Conservation (phyloP, 1,140 invertebrate species). For the Cyclina sinensis region DNA sequence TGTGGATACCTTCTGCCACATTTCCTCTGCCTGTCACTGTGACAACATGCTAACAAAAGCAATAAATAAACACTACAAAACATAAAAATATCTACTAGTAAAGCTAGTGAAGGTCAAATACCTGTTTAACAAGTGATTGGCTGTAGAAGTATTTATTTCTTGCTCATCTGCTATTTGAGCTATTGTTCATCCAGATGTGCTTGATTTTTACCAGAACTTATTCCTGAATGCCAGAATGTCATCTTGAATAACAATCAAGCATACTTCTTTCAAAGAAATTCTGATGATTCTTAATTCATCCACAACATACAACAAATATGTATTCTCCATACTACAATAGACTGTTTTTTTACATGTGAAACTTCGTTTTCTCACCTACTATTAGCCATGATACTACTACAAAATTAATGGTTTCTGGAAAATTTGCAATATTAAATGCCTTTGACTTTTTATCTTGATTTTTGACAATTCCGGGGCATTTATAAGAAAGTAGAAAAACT, state of each 20-base stretch:
- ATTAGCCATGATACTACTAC: no score
- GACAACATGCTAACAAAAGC: slow-evolving; percentile 29
- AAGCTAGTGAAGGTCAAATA: slow-evolving; percentile 29
- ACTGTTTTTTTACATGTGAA: slow-evolving; percentile 6
- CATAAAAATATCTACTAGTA: not conserved
- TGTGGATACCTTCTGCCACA: slow-evolving; percentile 9
- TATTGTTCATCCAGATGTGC: slow-evolving; percentile 44
- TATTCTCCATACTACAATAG: slow-evolving; percentile 1
- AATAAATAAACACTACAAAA: slow-evolving; percentile 37
- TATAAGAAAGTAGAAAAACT: no score
- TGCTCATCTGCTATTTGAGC: slow-evolving; percentile 41
- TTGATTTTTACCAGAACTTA: slow-evolving; percentile 49
- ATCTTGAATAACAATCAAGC: slow-evolving; percentile 54
- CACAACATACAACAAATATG: slow-evolving; percentile 44
- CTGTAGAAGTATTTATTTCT: slow-evolving; percentile 37
- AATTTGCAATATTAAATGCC: no score
- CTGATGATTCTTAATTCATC: slow-evolving; percentile 37
- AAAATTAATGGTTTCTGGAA: no score
- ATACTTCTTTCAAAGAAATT: slow-evolving; percentile 46
- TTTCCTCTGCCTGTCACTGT: not conserved
- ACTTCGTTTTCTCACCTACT: no score
- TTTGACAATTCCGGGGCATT: no score
- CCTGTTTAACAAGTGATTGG: slow-evolving; percentile 47
- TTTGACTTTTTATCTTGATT: no score
- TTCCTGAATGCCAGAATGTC: slow-evolving; percentile 49